A percentile compares a stretch with the other conserved stretches of the same genome.
Evolutionary conservation across 2,113 vertebrate genomes (phyloP).

Genomic region (Ciconia stormi): DNA sequence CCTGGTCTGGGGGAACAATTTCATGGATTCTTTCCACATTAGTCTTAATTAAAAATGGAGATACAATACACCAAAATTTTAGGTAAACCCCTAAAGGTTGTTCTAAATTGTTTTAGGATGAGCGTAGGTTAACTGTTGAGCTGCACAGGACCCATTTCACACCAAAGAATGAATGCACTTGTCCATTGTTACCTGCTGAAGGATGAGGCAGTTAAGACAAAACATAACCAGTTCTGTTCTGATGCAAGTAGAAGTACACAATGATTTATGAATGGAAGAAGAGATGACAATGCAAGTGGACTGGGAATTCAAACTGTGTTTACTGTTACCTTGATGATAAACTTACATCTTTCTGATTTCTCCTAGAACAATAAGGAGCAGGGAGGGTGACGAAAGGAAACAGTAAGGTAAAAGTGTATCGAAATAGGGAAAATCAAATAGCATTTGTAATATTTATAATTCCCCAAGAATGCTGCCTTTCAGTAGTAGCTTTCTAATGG

Average conservation of each 20-base stretch:
- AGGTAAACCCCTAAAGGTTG: rapidly evolving
- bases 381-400: neutral
- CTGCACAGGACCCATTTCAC: neutral
- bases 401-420: neutral
- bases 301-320: neutral
- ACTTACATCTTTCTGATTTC: neutral
- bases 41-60: neutral
- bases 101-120: neutral
- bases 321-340: neutral
- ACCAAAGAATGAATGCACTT: neutral
- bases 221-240: neutral
- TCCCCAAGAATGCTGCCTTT: neutral
- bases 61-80: neutral
- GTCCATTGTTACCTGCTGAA: neutral
- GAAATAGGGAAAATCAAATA: neutral
- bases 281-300: neutral
- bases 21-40: neutral
- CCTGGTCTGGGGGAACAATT: rapidly evolving
- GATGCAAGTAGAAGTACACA: neutral
- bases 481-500: neutral
- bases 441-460: neutral
- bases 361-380: neutral
- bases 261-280: neutral
- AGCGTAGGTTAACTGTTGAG: neutral
- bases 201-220: neutral